Conservation (phyloP, 2,113 vertebrate species). For the Atlantisia rogersi region DNA sequence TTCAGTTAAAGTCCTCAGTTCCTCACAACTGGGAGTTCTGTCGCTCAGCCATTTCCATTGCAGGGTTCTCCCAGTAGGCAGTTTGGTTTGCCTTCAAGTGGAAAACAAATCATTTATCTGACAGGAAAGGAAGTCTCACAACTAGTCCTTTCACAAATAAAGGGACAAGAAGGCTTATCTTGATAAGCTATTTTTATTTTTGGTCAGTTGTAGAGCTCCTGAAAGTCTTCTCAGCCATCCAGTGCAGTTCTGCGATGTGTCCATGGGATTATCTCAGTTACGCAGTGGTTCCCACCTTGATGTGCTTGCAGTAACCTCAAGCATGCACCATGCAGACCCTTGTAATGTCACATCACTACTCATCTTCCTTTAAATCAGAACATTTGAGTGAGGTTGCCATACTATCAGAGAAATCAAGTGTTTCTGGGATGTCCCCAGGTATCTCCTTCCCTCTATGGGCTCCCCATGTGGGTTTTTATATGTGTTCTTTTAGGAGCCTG, state of each 20-base stretch:
- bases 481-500: neutral
- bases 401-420: neutral
- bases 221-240: neutral
- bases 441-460: neutral
- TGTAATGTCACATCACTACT: neutral
- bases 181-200: neutral
- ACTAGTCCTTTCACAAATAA: neutral
- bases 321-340: neutral
- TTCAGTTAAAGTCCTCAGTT: neutral
- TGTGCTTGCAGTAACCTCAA: rapidly evolving
- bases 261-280: neutral
- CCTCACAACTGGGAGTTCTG: neutral
- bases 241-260: neutral
- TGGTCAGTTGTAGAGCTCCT: neutral
- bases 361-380: neutral
- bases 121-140: neutral
- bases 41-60: neutral
- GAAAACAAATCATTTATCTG: neutral
- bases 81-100: neutral
- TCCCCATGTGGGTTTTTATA: neutral
- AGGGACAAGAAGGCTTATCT: neutral
- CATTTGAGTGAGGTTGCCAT: neutral
- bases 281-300: neutral
- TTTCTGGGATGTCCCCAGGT: neutral
- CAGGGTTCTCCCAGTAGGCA: neutral